Conservation (phyloP, 92 coral and sea anemone species). For the Actinernus sp. region DNA sequence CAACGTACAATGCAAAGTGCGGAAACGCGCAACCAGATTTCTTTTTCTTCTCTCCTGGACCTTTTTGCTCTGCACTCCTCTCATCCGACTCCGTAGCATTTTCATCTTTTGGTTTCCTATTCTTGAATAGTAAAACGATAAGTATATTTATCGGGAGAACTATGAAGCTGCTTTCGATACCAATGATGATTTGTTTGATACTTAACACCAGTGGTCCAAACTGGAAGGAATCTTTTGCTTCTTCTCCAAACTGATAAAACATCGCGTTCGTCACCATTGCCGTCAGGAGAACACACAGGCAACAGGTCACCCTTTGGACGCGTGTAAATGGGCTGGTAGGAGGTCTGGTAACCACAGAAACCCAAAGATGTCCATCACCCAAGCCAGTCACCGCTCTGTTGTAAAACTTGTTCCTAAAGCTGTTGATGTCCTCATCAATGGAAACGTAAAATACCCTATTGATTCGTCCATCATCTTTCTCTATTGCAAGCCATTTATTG, state of each 20-base stretch:
- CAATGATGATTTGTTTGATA: constrained; percentile 80
- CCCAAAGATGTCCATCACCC: constrained; percentile 97
- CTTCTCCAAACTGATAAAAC: constrained; percentile 93
- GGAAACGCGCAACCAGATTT: constrained; percentile 65
- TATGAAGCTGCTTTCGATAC: constrained; percentile 86
- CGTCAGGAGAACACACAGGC: constrained; percentile 84
- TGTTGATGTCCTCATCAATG: constrained; percentile 67
- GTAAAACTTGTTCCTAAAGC: constrained; percentile 88
- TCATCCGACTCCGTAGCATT: constrained; percentile 38
- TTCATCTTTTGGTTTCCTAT: constrained; percentile 57
- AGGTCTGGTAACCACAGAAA: constrained; percentile 93
- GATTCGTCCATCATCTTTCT: constrained; percentile 87
- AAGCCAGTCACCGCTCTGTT: constrained; percentile 80
- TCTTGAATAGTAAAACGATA: constrained; percentile 86
- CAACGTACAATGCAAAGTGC: constrained; percentile 79
- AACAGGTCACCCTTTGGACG: constrained; percentile 94
- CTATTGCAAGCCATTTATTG: constrained; percentile 96
- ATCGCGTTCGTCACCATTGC: constrained; percentile 96
- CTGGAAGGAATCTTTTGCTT: constrained; percentile 70
- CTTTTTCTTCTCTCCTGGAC: constrained; percentile 13
- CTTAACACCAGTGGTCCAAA: constrained; percentile 88
- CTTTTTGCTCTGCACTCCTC: constrained; percentile 21
- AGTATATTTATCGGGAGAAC: constrained; percentile 88
- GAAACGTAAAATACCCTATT: constrained; percentile 83
- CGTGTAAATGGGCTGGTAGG: constrained; percentile 96